Evolutionary conservation across 2,888 invertebrate species (phyloP).

Genomic region (Chalcis sispes): DNA sequence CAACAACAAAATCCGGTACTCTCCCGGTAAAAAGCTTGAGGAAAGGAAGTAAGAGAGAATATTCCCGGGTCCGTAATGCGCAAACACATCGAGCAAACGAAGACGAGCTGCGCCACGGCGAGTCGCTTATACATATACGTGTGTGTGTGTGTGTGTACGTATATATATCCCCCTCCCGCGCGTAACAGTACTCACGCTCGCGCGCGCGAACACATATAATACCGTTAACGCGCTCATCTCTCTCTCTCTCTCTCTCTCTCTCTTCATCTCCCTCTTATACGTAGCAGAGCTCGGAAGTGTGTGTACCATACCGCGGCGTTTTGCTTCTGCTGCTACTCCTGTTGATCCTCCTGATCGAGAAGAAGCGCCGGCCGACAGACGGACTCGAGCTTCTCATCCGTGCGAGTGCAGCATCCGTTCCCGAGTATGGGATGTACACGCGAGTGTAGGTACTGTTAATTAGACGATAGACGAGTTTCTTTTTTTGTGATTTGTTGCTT

Average conservation of each 20-base stretch:
- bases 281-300: too few species aligned
- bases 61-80: background rate
- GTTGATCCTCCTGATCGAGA: too few species aligned
- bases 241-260: background rate
- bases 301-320: background rate
- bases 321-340: slow-evolving; percentile 22
- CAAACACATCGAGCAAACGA: background rate
- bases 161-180: background rate
- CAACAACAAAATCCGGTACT: background rate
- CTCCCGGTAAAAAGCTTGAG: too few species aligned
- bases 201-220: slow-evolving; percentile 36
- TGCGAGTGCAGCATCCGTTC: too few species aligned
- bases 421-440: too few species aligned
- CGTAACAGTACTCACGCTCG: slow-evolving; percentile 54
- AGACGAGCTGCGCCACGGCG: background rate
- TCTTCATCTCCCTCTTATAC: too few species aligned
- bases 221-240: slow-evolving; percentile 47
- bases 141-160: too few species aligned
- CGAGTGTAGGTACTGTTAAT: too few species aligned
- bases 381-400: slow-evolving; percentile 22
- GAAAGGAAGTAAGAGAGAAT: slow-evolving; percentile 32
- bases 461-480: too few species aligned
- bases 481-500: too few species aligned
- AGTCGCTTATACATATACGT: too few species aligned
- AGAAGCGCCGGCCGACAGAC: too few species aligned